Evolutionary conservation across 2,888 invertebrate species (phyloP), one percentile per base, ranked within the genome.

Genomic region (Synergus gifuensis): DNA sequence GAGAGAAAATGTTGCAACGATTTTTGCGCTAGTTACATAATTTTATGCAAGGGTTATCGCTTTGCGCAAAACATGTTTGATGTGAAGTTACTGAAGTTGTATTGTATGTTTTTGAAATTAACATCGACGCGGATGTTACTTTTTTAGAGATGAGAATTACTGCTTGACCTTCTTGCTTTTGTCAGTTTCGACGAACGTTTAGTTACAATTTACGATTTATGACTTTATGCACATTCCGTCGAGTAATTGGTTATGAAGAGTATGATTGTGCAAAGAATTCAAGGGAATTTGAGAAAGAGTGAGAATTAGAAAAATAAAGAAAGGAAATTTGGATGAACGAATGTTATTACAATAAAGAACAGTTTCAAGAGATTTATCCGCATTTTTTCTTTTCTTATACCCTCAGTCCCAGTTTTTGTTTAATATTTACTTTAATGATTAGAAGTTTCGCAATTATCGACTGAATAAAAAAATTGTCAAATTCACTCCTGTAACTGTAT

Each of bases 331-430:
- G 44, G n/a, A 54, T 54, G 12, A 73, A 54, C 36, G 54, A 73
- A 54, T 40, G 36, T 73, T 54, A 77, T 77, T 77, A 63, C 36
- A 44, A 64, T 63, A 46, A 63, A 62, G 28, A 63, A 49, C 77
- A 76, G 62, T 77, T 63, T 76, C 49, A 79, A 79, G 76, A 77
- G 73, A 81, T 78, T 79, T 77, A 49, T 62, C 84, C 82, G 85
- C 11, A 82, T 83, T 84, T 85, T 36, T 73, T 54, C 54, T 73
- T 73, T 49, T 8, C 22, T 49, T 66, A n/a, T n/a, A 42, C 40
- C 42, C 16, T 63, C 4, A 12, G 14, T 49, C 14, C 11, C 11
- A 44, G 11, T 49, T 14, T 36, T 49, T 49, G 18, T 22, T 69
- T 9, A 0, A 4, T 9, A 14, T n/a, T 49, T n/a, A 8, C 0